Base-by-base conservation (phyloP, 2,797 vertebrate species). In the Xenops minutus region DNA sequence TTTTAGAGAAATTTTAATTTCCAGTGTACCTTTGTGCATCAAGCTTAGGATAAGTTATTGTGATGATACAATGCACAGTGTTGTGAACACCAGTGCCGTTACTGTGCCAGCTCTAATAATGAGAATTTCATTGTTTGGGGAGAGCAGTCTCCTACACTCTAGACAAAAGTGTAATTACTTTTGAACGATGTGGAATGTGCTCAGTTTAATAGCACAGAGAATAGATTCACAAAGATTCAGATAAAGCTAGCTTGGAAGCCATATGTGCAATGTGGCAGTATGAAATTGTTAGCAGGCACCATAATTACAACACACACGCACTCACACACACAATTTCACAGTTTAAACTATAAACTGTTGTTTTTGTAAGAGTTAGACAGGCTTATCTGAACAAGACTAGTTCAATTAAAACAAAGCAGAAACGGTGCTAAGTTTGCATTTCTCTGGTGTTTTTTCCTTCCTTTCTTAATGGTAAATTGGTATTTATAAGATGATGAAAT, bases 141-240 rank as follows among this genome's bases (percentile, higher is more conserved):
- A 96, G 95, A 96, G 95, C 97, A 85, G 90, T 97, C 97, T 97
- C 94, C 96, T 98, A 95, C 84, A 96, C 97, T 97, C 93, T 97
- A 97, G 97, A 98, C 97, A 97, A 98, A 98, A 97, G 97, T 97
- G 97, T 98, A 98, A 98, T 98, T 98, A 98, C 97, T 97, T 97
- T 97, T 98, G 97, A 98, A 97, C 68, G 96, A 97, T 95, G 96
- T 97, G 97, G 97, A 98, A 97, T 98, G 97, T 96, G 88, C 94
- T 97, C 90, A 81, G 92, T 97, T 97, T 98, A 98, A 97, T 97
- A 97, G 97, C 98, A 97, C 34, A 26, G 96, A 97, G 95, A 98
- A 97, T 97, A 98, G 97, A 98, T 97, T 97, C 96, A 96, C 97
- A 95, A 95, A 97, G 97, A 98, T 98, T 97, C 97, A 96, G 97